Evolutionary conservation across 1,140 invertebrate genomes (phyloP).

Genomic region (Bradysia coprophila): DNA sequence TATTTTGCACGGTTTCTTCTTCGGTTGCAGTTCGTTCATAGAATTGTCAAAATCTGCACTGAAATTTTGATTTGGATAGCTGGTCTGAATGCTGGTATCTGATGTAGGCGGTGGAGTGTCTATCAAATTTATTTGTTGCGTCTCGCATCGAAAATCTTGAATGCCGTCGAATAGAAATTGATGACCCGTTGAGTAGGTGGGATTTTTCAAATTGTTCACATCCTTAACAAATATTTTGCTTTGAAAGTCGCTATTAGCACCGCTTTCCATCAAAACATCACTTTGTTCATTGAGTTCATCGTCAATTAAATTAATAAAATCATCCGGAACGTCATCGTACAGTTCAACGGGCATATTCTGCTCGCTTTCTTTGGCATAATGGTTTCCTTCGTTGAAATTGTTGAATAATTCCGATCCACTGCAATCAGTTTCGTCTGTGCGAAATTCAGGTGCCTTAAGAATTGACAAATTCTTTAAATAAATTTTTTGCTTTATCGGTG

Average conservation of each 20-base stretch:
- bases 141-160: background rate
- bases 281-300: no score
- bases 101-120: background rate
- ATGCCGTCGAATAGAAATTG: background rate
- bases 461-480: conserved; percentile 21
- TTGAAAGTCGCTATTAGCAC: background rate
- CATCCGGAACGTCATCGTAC: background rate
- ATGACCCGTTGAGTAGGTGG: background rate
- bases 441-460: no score
- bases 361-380: no score
- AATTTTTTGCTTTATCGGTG: conserved; percentile 10
- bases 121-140: background rate
- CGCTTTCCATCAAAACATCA: no score
- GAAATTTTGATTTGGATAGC: no score
- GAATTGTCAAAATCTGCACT: no score
- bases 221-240: background rate
- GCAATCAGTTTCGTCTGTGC: no score
- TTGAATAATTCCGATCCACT: background rate
- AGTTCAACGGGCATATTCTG: background rate
- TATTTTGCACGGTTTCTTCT: conserved; percentile 12
- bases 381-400: background rate
- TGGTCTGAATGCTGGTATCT: no score
- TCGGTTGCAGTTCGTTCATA: no score
- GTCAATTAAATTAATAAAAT: background rate
- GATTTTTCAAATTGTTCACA: background rate